These are phyloP conservation scores for Metridium senile DNA, from an alignment of 92 coral and sea anemone genomes.

Conservation along the genomic window DNA sequence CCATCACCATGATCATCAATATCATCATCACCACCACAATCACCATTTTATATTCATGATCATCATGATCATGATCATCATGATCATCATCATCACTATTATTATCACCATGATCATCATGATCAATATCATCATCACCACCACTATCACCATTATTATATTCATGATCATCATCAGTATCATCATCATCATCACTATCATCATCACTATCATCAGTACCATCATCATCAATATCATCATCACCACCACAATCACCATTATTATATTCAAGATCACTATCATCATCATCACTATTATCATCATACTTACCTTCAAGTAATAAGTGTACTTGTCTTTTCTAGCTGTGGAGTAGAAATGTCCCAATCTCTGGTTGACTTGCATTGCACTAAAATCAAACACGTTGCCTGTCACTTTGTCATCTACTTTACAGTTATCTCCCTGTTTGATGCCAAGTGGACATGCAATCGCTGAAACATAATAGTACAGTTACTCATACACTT, in stretches of 20 bases:
- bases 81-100: background rate
- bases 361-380: constrained; percentile 30
- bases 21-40: constrained; percentile 2
- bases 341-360: constrained; percentile 25
- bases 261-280: background rate
- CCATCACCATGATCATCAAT: background rate
- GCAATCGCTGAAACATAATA: constrained; percentile 85
- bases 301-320: constrained; percentile 38
- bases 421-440: constrained; percentile 76
- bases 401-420: constrained; percentile 86
- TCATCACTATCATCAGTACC: background rate
- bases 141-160: background rate
- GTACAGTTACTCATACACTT: too few species aligned
- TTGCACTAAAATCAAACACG: constrained; percentile 72
- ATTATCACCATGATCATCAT: background rate
- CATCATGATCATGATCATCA: background rate
- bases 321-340: background rate
- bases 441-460: constrained; percentile 76
- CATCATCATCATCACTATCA: background rate
- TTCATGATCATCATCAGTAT: background rate
- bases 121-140: background rate
- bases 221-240: background rate
- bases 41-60: too few species aligned
- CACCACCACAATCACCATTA: background rate
- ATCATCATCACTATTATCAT: background rate